Evolutionary conservation across 2,888 invertebrate species (phyloP).

Genomic region (Thymelicus sylvestris): DNA sequence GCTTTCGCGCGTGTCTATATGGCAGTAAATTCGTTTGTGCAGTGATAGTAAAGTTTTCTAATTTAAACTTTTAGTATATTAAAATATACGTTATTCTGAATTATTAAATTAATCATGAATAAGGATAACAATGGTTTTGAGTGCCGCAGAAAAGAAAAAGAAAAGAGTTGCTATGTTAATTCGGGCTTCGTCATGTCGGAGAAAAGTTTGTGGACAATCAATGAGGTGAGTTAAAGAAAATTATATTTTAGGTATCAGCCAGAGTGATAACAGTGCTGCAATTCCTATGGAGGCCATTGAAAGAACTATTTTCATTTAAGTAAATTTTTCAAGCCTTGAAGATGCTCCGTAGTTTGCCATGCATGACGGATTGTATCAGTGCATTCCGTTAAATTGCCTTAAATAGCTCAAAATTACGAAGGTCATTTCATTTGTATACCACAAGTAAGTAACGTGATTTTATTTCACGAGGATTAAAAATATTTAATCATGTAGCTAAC

Average conservation of each 20-base stretch:
- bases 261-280: background rate
- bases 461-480: too few species aligned
- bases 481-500: too few species aligned
- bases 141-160: constrained; percentile 43
- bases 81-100: constrained; percentile 10
- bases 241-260: background rate
- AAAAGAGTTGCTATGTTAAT: constrained; percentile 68
- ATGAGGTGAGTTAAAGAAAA: constrained; percentile 50
- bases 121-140: constrained; percentile 40
- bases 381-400: constrained; percentile 26
- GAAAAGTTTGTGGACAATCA: constrained; percentile 59
- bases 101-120: constrained; percentile 30
- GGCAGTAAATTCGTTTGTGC: constrained; percentile 48
- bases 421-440: background rate
- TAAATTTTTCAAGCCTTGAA: constrained; percentile 41
- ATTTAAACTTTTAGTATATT: background rate
- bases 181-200: constrained; percentile 71
- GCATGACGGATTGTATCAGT: constrained; percentile 50
- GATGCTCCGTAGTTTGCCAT: constrained; percentile 42
- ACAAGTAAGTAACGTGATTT: too few species aligned
- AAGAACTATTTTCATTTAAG: constrained; percentile 10
- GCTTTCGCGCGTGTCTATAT: constrained; percentile 50
- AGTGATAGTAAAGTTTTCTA: constrained; percentile 42
- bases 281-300: background rate
- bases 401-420: constrained; percentile 34